Evolutionary conservation across 2,113 vertebrate genomes (phyloP).

Genomic region (Galbula dea): DNA sequence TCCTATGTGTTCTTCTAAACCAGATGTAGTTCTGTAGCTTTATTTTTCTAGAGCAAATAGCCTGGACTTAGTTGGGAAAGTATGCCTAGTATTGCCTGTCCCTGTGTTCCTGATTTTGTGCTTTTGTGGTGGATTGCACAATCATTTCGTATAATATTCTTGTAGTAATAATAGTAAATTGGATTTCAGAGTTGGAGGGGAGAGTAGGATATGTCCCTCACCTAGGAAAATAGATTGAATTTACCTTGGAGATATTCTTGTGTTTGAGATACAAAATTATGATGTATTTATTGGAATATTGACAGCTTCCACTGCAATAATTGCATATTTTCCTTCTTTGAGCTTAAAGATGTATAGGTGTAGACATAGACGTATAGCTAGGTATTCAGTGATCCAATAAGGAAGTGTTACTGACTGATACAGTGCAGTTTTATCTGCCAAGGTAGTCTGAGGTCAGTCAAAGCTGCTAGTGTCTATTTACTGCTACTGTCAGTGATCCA

Average conservation of each 20-base stretch:
- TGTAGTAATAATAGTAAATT: neutral
- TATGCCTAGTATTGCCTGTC: neutral
- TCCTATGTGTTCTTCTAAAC: neutral
- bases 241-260: neutral
- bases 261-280: neutral
- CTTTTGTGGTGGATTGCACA: neutral
- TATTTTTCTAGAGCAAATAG: neutral
- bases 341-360: neutral
- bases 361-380: neutral
- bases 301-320: neutral
- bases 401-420: neutral
- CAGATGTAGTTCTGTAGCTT: neutral
- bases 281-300: neutral
- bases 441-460: neutral
- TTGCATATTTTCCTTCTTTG: neutral
- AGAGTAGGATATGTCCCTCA: neutral
- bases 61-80: neutral
- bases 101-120: neutral
- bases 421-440: neutral
- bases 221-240: neutral
- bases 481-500: neutral
- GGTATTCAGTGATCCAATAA: neutral
- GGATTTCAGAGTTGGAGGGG: neutral
- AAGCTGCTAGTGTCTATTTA: conserved; percentile 9
- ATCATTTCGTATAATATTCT: neutral